Evolutionary conservation across 2,113 vertebrate genomes (phyloP), one percentile per base, ranked within the genome.

Genomic region (Salvator merianae): DNA sequence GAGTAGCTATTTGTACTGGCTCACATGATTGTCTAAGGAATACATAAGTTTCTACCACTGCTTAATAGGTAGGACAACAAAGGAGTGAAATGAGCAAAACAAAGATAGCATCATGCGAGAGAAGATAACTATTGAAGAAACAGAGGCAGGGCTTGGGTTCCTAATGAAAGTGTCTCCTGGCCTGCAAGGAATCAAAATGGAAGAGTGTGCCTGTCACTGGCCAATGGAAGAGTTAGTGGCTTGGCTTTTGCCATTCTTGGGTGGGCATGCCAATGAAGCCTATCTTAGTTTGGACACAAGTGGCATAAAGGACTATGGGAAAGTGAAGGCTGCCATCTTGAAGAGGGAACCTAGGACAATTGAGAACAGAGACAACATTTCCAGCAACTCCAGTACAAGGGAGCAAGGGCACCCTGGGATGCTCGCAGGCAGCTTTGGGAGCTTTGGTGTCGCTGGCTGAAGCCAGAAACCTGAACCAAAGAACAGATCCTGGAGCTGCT

Each of bases 201-300:
- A 83, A 83, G 81, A 83, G 20, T 59, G 7, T n/a, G 70, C 69
- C 69, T 82, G 53, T 32, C 80, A 32, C 34, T 82, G 70, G 80
- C 36, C 80, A 7, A 72, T 14, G 69, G 53, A 62, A 63, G 80
- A 73, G 36, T 28, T 82, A 38, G 70, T 82, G 8, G 36, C 34
- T 53, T 36, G 36, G 28, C 80, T 82, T 72, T 82, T 82, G 70
- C 70, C 53, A 63, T 28, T 53, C 71, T 12, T 82, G 69, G 38
- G 20, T 24, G 69, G 80, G 28, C 69, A 82, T n/a, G 70, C 53
- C 34, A 34, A 20, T n/a, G 53, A 73, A 36, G 53, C 70, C 70
- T 82, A 63, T 28, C 65, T 73, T 36, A 82, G 36, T 62, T 62
- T 73, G 80, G 69, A 72, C 5, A 7, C 55, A 40, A 62, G 50